Evolutionary conservation across 2,888 invertebrate species (phyloP).

Genomic region (Rhingia campestris): DNA sequence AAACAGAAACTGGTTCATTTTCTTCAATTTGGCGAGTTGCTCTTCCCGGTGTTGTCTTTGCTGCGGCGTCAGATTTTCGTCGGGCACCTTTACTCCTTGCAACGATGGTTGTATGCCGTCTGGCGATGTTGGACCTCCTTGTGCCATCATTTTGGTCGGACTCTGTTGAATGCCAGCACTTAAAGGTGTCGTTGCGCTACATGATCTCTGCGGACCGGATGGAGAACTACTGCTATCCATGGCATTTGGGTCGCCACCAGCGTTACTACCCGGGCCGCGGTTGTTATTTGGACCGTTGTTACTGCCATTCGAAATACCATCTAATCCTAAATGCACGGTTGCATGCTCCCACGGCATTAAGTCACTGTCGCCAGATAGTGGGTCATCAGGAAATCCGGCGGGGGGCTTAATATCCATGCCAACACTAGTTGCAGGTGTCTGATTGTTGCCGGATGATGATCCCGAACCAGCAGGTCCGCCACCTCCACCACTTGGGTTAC

Average conservation of each 20-base stretch:
- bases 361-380: constrained; percentile 82
- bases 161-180: constrained; percentile 65
- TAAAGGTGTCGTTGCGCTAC: constrained; percentile 53
- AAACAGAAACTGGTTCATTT: constrained; percentile 96
- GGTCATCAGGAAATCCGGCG: constrained; percentile 64
- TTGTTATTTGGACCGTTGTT: constrained; percentile 47
- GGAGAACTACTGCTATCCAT: constrained; percentile 67
- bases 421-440: constrained; percentile 78
- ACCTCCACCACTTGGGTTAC: constrained; percentile 81
- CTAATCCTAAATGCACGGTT: constrained; percentile 76
- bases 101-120: constrained; percentile 85
- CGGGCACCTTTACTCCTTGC: constrained; percentile 94
- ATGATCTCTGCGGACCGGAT: constrained; percentile 49
- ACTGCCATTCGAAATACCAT: constrained; percentile 74
- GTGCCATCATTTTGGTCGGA: constrained; percentile 54
- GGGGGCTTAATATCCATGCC: constrained; percentile 77
- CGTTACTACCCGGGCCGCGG: constrained; percentile 26
- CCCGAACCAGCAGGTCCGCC: constrained; percentile 31
- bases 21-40: constrained; percentile 92
- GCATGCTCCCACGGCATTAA: constrained; percentile 84
- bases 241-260: constrained; percentile 65
- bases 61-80: constrained; percentile 97
- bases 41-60: constrained; percentile 97
- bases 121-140: constrained; percentile 69
- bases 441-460: constrained; percentile 85